Evolutionary conservation across 2,797 vertebrate species (phyloP), one percentile per base, ranked within the genome.

Genomic region (Lemur catta): DNA sequence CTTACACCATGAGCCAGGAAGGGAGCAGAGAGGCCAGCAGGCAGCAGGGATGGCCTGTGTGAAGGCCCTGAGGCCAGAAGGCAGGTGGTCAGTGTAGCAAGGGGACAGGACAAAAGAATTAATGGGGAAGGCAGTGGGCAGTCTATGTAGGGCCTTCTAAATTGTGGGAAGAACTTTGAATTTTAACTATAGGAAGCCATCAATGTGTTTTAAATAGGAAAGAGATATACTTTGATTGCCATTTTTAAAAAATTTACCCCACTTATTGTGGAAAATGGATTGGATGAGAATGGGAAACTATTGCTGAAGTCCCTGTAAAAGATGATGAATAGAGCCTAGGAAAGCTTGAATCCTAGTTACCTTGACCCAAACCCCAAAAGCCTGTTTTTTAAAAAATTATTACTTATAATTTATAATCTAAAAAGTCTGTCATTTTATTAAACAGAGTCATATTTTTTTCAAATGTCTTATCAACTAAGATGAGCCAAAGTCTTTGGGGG

Each of bases 391-490:
- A 18, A 84, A 57, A 84, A 89, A 0, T 20, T 74, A 41, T 91
- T 93, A 35, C 55, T 87, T 90, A 61, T 17, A 50, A 92, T 94
- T 96, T 95, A 43, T 38, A 91, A 94, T 28, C 33, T 94, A 57
- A 89, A 92, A 85, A 0, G 2, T 15, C 7, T 35, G 22, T 59
- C 43, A 65, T 96, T 91, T 96, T 55, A 59, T 65, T 95, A 95
- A 95, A 11, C 71, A 96, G 55, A 97, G 84, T 17, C 59, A 15
- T 80, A 35, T 93, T 1, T 89, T 91, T 95, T 2, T 94, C 63
- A 94, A 96, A 24, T 28, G 26, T 89, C 63, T 90, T 91, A 93
- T 71, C 95, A 96, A 93, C 20, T 38, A 89, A 96, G 18, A 65
- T 80, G 26, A 52, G 26, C 48, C 69, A 41, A 30, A 84, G 18